A percentile compares a stretch with the other conserved stretches of the same genome.
These are phyloP conservation scores for Rhea pennata DNA, from an alignment of 2,113 vertebrate species.

Conservation along the genomic window DNA sequence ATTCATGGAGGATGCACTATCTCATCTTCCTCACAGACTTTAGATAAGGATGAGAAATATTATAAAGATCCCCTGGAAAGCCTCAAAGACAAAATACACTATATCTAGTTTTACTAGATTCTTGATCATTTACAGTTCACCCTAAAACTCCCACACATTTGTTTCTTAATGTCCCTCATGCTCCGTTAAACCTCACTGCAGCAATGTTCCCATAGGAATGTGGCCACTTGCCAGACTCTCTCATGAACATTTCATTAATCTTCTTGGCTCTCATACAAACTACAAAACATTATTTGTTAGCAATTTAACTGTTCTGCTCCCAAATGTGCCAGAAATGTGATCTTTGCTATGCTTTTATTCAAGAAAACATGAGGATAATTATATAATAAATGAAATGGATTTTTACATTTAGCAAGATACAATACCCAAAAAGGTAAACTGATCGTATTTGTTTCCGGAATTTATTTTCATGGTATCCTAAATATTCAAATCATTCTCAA, in stretches of 20 bases:
- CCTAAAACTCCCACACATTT: constrained; percentile 79
- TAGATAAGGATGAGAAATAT: constrained; percentile 35
- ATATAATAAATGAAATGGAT: constrained; percentile 46
- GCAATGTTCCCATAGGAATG: constrained; percentile 85
- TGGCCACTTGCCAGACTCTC: constrained; percentile 79
- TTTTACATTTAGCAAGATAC: neutral
- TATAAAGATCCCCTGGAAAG: constrained; percentile 25
- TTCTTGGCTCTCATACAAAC: constrained; percentile 78
- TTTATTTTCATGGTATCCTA: neutral
- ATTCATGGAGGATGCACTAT: neutral
- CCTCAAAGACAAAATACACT: constrained; percentile 39
- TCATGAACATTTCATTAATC: constrained; percentile 85
- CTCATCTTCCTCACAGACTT: constrained; percentile 3
- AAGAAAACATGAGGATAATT: constrained; percentile 52
- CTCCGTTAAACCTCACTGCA: constrained; percentile 68
- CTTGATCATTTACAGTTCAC: constrained; percentile 73
- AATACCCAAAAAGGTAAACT: constrained; percentile 56
- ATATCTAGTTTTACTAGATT: constrained; percentile 67
- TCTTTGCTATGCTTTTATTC: constrained; percentile 41
- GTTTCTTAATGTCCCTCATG: constrained; percentile 76
- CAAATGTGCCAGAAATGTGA: constrained; percentile 69
- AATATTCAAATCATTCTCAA: constrained; percentile 4
- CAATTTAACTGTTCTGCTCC: constrained; percentile 78
- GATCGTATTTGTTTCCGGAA: constrained; percentile 37
- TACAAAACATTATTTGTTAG: constrained; percentile 76